Conservation (phyloP, 1,140 invertebrate species). For the Centruroides sculpturatus region DNA sequence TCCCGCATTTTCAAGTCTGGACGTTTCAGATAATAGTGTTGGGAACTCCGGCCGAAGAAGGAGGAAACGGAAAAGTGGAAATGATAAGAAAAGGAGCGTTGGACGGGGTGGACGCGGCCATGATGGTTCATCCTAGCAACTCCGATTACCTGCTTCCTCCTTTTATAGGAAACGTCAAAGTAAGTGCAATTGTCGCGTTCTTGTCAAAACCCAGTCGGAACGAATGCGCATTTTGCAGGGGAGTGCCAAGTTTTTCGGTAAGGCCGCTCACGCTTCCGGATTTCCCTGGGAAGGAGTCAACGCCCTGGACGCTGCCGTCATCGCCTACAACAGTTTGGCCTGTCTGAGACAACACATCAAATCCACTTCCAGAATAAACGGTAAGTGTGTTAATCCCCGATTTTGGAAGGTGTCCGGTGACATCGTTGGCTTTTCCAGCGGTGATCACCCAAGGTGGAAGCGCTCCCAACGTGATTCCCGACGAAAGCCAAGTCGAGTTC, state of each 20-base stretch:
- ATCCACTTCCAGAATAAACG: conserved; percentile 20
- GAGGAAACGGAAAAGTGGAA: conserved; percentile 28
- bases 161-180: neutral
- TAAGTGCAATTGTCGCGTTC: no score
- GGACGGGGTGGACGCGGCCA: conserved; percentile 26
- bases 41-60: conserved; percentile 31
- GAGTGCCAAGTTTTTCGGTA: conserved; percentile 17
- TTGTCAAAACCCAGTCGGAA: no score
- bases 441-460: conserved; percentile 26
- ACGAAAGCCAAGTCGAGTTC: conserved; percentile 23
- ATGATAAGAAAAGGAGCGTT: conserved; percentile 26
- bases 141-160: conserved; percentile 6
- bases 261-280: conserved; percentile 20
- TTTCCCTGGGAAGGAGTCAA: conserved; percentile 25
- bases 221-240: conserved; percentile 6
- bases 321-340: conserved; percentile 18
- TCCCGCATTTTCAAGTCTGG: neutral
- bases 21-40: conserved; percentile 25
- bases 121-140: conserved; percentile 30
- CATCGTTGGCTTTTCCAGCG: neutral
- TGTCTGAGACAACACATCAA: conserved; percentile 21
- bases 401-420: no score
- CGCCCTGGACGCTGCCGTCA: conserved; percentile 22
- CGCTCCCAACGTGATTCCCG: conserved; percentile 29
- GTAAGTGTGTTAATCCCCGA: conserved; percentile 8